Evolutionary conservation across 92 coral and sea anemone species (phyloP), one percentile per base, ranked within the genome.

Genomic region (Galaxea fascicularis): DNA sequence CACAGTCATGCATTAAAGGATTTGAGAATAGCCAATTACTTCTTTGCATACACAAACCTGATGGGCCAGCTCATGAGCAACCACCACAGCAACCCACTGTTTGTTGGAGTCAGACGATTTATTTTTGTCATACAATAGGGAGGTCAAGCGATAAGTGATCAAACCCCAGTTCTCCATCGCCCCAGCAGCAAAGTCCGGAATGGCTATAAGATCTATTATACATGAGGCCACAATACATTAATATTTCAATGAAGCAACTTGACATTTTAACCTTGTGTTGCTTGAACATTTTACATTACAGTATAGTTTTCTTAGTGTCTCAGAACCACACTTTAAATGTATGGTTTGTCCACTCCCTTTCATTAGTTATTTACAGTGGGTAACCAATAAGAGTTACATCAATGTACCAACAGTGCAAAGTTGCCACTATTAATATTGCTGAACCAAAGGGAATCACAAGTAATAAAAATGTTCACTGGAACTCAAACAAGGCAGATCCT

Each of bases 121-220:
- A 22, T 87, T 74, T 28, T 90, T 60, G 28, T 96, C 90, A 89
- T 85, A 90, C 70, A 96, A 90, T 82, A 96, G 80, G 24, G 98
- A 94, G 39, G 98, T 96, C 88, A 93, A 90, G 12, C 98, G 98
- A 83, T 96, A 96, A 4, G 98, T 96, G 76, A 96, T 96, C 90
- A 96, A 90, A 82, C 98, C 98, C 98, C 98, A 96, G 94, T 96
- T 96, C 83, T 96, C 98, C 98, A 96, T 96, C 15, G 98, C 98
- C 59, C 98, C 98, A 60, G 98, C 98, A 79, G 93, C 89, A 85
- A 96, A 96, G 86, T 96, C 98, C 64, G 98, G 98, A 86, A 96
- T 96, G 68, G 98, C 98, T 81, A 96, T 96, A 71, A 96, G 88
- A 92, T 96, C 98, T 96, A 71, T 58, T 72, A 49, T 65, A 10